Base-by-base conservation (phyloP, 2,797 vertebrate species). In the Propithecus perrieri region DNA sequence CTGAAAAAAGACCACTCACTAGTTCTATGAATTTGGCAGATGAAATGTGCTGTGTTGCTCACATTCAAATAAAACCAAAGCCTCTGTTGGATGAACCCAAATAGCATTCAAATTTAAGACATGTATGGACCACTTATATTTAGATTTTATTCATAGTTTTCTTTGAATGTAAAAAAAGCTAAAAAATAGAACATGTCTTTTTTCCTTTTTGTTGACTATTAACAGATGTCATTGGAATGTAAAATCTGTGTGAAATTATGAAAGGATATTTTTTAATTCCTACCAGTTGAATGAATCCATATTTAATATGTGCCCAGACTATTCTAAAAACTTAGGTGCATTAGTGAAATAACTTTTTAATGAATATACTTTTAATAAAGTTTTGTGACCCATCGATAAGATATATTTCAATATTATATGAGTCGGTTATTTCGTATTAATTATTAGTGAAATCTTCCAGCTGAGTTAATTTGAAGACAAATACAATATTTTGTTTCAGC, bases 261-360 rank as follows among this genome's bases (percentile, higher is more conserved):
- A 95, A 96, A 95, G 24, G 43, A 81, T 59, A 57, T 76, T 85
- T 30, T 76, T 95, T 67, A 92, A 85, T 92, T 90, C 18, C 30
- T 88, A 14, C 7, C 74, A 80, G 14, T 14, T 81, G 55, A 81
- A 28, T 81, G 41, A 81, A 26, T 83, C 71, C 4, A n/a, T 95
- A 79, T 50, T 95, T 93, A 63, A 28, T 74, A 59, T 81, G 46
- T 71, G 33, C 86, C 41, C 35, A 85, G 59, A 48, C 24, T 91
- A 2, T 89, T 87, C 57, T 90, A 95, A 92, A 95, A 78, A 59
- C 63, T 91, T 83, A 59, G 63, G 53, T 71, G 26, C 10, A 81
- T 69, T 79, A 75, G 26, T 81, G 7, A 92, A 95, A 46, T 46
- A 48, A 72, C 24, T 86, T 95, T 96, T 81, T 15, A 69, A 48